Base-by-base conservation (phyloP, 2,113 vertebrate genomes). In the Dicrurus megarhynchus region DNA sequence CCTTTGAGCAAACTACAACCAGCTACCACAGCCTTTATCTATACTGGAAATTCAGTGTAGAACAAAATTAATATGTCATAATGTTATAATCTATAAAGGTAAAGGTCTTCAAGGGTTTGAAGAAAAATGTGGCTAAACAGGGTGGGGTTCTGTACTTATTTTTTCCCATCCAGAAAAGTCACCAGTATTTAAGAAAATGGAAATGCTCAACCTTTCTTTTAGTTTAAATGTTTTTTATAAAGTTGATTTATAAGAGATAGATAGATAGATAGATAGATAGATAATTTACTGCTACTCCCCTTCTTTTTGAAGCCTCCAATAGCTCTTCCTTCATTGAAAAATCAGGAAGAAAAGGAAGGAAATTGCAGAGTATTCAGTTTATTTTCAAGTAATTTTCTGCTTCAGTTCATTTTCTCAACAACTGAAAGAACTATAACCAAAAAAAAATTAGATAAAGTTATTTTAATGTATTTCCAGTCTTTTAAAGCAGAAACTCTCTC, bases 371-470 rank as follows among this genome's bases (percentile, higher is more conserved):
- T 41, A 63, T 84, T 91, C 63, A 23, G 47, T 41, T 78, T 87
- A 32, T 83, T 93, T 89, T 84, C 80, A 78, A 87, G 79, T 87
- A 27, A 81, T 94, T 94, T 96, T 93, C 96, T 87, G 50, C 84
- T 95, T 96, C 57, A 13, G 55, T 81, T 96, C 39, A 59, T 90
- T 88, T 95, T 59, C 27, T 90, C 90, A 88, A 88, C 78, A 95
- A 63, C 79, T 90, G 39, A 50, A 67, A 90, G 71, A 86, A 78
- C 44, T 88, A 37, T 67, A 47, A 92, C 55, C 7, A 30, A 6
- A 30, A 59, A 89, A 88, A 81, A 81, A 90, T 5, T 16, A 87
- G 41, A 49, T 57, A 17, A 63, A 75, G 39, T 59, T 77, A 86
- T 68, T 95, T 59, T 42, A 78, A 75, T 84, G 44, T 52, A 39